phyloP scores from a whole-genome alignment of 2,888 invertebrate species.

The Parascotia fuliginaria region DNA sequence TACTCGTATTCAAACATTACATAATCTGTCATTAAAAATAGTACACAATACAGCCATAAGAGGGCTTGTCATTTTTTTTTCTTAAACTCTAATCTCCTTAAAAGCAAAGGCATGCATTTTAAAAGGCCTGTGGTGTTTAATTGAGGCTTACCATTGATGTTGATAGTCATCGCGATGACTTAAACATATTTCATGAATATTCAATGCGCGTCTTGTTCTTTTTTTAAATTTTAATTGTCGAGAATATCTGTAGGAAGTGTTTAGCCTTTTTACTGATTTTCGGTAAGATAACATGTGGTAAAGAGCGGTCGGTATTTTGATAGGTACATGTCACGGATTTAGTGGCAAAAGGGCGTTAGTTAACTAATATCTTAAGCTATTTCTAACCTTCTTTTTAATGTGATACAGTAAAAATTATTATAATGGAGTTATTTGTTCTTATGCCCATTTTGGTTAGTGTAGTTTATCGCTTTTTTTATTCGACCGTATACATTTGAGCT shows the following conservation, averaged over 20 bases:
- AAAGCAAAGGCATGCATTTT: constrained; percentile 62
- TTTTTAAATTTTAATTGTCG: constrained; percentile 53
- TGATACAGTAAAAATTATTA: too few relatives aligned
- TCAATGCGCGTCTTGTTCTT: constrained; percentile 50
- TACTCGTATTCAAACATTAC: constrained; percentile 3
- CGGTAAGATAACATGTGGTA: constrained; percentile 28
- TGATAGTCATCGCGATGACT: constrained; percentile 73
- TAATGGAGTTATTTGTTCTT: too few relatives aligned
- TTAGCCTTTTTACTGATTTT: constrained; percentile 39
- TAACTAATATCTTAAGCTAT: too few relatives aligned
- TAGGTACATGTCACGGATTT: too few relatives aligned
- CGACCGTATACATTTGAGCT: too few relatives aligned
- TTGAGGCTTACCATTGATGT: constrained; percentile 61
- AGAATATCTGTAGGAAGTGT: constrained; percentile 44
- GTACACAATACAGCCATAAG: constrained; percentile 48
- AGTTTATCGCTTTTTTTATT: too few relatives aligned
- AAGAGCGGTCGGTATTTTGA: constrained; percentile 8
- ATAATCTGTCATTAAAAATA: constrained; percentile 44
- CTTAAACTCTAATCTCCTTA: constrained; percentile 59
- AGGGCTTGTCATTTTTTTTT: constrained; percentile 64
- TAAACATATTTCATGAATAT: constrained; percentile 74
- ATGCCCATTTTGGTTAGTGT: too few relatives aligned
- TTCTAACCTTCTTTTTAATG: too few relatives aligned
- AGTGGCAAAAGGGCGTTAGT: too few relatives aligned
- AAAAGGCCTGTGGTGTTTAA: constrained; percentile 65